Percentiles rank a stretch among this genome's conserved stretches.
phyloP scores from a whole-genome alignment of 2,888 invertebrate species.

The Dynastes grantii region DNA sequence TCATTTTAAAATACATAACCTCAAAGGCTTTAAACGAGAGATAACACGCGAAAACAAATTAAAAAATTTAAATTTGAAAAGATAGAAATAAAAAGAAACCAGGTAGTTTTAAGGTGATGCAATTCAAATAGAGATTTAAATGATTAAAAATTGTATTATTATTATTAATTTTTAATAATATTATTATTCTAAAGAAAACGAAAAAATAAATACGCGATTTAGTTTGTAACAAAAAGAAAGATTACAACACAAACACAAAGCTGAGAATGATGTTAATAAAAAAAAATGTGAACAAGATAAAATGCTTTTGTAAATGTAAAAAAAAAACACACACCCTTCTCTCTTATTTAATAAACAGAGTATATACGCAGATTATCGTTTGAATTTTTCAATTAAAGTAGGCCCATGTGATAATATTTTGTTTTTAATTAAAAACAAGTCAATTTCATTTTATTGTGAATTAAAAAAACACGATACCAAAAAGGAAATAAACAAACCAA shows the following conservation, averaged over 20 bases:
- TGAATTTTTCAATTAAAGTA: neutral
- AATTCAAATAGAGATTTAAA: constrained; percentile 2
- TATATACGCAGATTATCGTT: too few species aligned
- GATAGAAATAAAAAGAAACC: neutral
- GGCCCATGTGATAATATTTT: neutral
- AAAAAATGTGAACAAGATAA: neutral
- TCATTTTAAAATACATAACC: too few species aligned
- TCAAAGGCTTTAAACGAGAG: constrained; percentile 1
- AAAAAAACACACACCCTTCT: too few species aligned
- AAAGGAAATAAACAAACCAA: neutral
- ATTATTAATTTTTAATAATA: too few species aligned
- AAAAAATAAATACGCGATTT: neutral
- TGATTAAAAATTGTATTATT: constrained; percentile 3
- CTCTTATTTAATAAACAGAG: too few species aligned
- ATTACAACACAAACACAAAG: too few species aligned
- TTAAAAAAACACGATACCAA: neutral
- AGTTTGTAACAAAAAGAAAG: neutral
- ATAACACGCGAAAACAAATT: neutral
- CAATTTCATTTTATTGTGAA: neutral
- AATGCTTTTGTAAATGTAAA: neutral
- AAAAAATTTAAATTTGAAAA: neutral
- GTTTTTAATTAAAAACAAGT: too few species aligned
- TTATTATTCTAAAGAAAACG: too few species aligned
- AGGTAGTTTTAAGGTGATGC: neutral
- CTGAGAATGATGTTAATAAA: too few species aligned